These are phyloP conservation scores for Tachystola acroxantha DNA, from an alignment of 2,888 invertebrate species.

Conservation along the genomic window DNA sequence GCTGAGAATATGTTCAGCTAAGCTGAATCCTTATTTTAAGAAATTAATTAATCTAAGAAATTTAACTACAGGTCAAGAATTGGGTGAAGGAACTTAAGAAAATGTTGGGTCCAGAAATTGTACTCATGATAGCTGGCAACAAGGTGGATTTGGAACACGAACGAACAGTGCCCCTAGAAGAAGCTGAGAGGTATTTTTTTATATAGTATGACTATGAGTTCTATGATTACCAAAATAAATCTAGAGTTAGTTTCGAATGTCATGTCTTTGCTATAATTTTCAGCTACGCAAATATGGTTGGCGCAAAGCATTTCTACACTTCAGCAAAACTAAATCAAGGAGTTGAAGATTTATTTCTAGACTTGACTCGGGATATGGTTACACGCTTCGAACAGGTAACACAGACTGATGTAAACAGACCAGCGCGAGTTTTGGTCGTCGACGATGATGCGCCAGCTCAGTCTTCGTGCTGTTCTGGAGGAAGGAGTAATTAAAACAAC, in stretches of 20 bases:
- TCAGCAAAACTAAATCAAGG: constrained; percentile 96
- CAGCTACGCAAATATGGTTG: constrained; percentile 94
- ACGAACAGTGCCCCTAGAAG: constrained; percentile 88
- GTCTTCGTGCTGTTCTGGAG: constrained; percentile 54
- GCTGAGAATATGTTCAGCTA: too few species aligned
- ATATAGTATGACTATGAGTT: background rate
- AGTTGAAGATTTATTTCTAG: constrained; percentile 93
- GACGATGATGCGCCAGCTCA: constrained; percentile 58
- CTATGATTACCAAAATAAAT: too few species aligned
- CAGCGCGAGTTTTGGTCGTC: constrained; percentile 57
- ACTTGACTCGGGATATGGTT: constrained; percentile 88
- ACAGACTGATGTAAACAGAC: constrained; percentile 36
- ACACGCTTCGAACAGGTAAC: constrained; percentile 31
- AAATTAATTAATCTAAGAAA: too few species aligned
- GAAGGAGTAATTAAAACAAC: constrained; percentile 37
- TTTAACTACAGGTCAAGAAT: constrained; percentile 86
- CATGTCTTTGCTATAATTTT: too few species aligned
- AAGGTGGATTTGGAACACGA: constrained; percentile 97
- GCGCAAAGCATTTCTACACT: constrained; percentile 94
- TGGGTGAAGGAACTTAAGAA: constrained; percentile 99
- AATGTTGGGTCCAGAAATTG: constrained; percentile 96
- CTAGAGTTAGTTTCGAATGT: too few species aligned
- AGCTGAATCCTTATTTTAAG: too few species aligned
- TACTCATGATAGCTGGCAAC: constrained; percentile 96
- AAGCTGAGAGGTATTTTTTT: constrained; percentile 86